Base-by-base conservation (phyloP, 2,888 invertebrate genomes). In the Lasioglossum pauxillum region DNA sequence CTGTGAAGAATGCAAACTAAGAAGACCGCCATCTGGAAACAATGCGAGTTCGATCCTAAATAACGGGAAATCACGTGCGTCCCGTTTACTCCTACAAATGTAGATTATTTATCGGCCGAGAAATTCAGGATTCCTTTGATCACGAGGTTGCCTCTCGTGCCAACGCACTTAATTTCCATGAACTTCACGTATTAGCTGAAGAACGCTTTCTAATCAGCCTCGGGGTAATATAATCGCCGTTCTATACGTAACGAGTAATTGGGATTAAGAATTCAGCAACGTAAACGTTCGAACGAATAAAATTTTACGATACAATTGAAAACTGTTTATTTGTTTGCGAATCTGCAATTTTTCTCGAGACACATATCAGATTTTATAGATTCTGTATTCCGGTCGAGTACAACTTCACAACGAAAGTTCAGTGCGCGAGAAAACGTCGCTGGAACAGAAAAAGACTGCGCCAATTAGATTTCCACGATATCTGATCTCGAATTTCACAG, bases 171-270 rank as follows among this genome's bases (percentile, higher is more conserved):
- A 35, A 82, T 84, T 87, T 84, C 77, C 73, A 80, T 87, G 77
- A 82, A 82, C 57, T 83, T 81, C 80, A 77, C 75, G 77, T 82
- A 76, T 71, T 19, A 67, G 31, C 41, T 41, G n/a, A 38, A 27
- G 60, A 71, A 41, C 78, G 67, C 79, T 89, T 89, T 84, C 87
- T 84, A 89, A 82, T 71, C 67, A 79, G 44, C 67, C 19, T 57
- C 35, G 53, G 44, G 44, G 46, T n/a, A 79, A 41, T 73, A 49
- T 86, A 41, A 53, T 74, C 19, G 10, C 5, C 5, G 19, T n/a
- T 16, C 57, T 57, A 12, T 12, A 27, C 60, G 60, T 60, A 60
- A 60, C 60, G 60, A 14, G 14, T 60, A 27, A 60, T 60, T 14
- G 27, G 27, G 60, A 60, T 27, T 60, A 60, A 27, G 27, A 12